Base-by-base conservation (phyloP, 2,113 vertebrate species). In the Nannobrachium achirus region DNA sequence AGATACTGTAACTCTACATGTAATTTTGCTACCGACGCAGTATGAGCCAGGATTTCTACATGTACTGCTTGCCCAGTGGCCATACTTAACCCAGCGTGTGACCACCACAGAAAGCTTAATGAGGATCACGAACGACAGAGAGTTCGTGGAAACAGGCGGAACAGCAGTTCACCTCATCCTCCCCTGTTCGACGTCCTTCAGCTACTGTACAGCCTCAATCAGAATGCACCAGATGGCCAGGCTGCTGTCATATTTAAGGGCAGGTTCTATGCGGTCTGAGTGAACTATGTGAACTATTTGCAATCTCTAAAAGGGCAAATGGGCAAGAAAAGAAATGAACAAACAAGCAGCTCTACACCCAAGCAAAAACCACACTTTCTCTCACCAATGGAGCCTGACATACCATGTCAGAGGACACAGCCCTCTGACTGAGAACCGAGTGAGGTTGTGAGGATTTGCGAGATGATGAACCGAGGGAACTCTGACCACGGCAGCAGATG, bases 151-250 rank as follows among this genome's bases (percentile, higher is more conserved):
- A 74, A 66, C 66, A 48, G 73, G 84, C 38, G 58, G 64, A 70
- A 51, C 39, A 69, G 25, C 25, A 33, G 25, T 33, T 33, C 25
- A 33, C 1, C 25, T 33, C 25, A 33, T 5, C 25, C 71, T 46
- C 71, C 55, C 63, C 50, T 56, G 66, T 52, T 59, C 58, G 63
- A 49, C 71, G 20, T 65, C 80, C 72, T 66, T 72, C 4, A 67
- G 78, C 76, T 73, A 75, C 11, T 16, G 25, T 57, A 33, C 61
- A 60, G 41, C 25, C 25, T 33, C 25, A 33, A 64, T 77, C 71
- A 69, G 75, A 72, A 80, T 55, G 73, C 3, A 76, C 48, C 87
- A 84, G 83, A 89, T 82, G 85, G 75, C 63, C 72, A 41, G 61
- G 49, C 40, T 40, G 16, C 71, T 42, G 55, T 11, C 25, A 40